Evolutionary conservation across 2,113 vertebrate species (phyloP), one percentile per base, ranked within the genome.

Genomic region (Piprites chloris): DNA sequence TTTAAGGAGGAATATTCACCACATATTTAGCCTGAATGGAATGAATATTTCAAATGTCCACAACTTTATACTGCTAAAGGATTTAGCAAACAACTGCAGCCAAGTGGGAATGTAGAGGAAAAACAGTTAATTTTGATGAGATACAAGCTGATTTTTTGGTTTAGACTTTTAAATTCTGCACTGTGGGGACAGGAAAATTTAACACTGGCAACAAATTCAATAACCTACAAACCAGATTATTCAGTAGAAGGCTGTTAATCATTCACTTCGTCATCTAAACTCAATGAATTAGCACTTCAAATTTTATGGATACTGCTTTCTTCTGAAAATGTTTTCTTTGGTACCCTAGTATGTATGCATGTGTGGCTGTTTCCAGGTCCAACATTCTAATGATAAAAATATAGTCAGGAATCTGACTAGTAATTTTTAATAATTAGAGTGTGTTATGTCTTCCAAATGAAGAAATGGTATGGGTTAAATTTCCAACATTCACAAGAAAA

Each of bases 341-440:
- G 53, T 59, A 89, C 3, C 33, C 50, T 11, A 3, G 8, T 20
- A 4, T 53, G 49, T 49, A 39, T 75, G 11, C 14, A 2, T 58
- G 21, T 50, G 22, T 55, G 74, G 52, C 68, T 95, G 49, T 93
- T 96, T 90, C 63, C 18, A 81, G 75, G 35, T 46, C 56, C 39
- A 90, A 4, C 83, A 96, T 94, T 96, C 92, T 93, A 81, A 26
- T 22, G 85, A 90, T 77, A 94, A 96, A 95, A 86, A 65, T 49
- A 56, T 8, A 63, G 82, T 88, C 66, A 90, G 75, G 85, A 91
- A 90, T 90, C 35, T n/a, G 55, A 19, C 55, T 61, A 7, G 44
- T 15, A 85, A 74, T 91, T 93, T 89, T 95, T 89, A 95, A 94
- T 88, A 94, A 82, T 46, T 78, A 37, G 55, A 11, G 10, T 5